Percentiles rank a stretch among this genome's conserved stretches.
phyloP scores from a whole-genome alignment of 2,797 vertebrate species.

The Cynodonichthys magdalenae region DNA sequence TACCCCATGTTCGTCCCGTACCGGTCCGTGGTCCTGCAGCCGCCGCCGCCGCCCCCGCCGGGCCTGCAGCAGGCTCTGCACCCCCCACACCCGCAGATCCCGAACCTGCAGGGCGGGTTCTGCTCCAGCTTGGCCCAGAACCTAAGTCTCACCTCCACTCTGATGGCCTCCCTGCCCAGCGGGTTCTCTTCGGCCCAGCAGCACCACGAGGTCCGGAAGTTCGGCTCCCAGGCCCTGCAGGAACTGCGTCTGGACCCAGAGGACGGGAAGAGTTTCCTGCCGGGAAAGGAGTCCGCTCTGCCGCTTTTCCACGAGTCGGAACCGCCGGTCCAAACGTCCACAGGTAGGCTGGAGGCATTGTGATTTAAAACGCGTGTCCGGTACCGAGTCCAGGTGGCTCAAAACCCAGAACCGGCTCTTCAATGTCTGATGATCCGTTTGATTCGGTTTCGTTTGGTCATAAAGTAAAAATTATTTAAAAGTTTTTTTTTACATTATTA shows the following conservation, averaged over 20 bases:
- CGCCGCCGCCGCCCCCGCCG: conserved; percentile 89
- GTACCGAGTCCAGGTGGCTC: too few species aligned
- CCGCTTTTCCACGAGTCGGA: conserved; percentile 87
- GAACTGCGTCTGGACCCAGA: conserved; percentile 85
- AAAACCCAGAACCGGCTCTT: too few species aligned
- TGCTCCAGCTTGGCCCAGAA: conserved; percentile 93
- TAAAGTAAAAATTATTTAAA: too few species aligned
- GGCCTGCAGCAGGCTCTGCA: conserved; percentile 81
- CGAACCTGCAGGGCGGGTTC: conserved; percentile 88
- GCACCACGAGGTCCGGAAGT: conserved; percentile 90
- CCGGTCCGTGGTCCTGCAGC: conserved; percentile 92
- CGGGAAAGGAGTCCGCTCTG: conserved; percentile 84
- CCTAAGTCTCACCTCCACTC: conserved; percentile 93
- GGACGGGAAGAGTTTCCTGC: conserved; percentile 85
- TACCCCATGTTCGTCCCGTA: conserved; percentile 99
- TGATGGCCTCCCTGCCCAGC: conserved; percentile 92
- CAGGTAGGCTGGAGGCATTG: conserved; percentile 78
- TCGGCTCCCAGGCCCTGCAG: conserved; percentile 85
- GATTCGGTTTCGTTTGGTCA: too few species aligned
- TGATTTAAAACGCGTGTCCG: too few species aligned
- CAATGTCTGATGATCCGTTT: too few species aligned
- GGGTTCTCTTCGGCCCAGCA: conserved; percentile 85
- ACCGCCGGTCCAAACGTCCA: conserved; percentile 78
- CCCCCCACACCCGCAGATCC: conserved; percentile 87
- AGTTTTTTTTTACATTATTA: too few species aligned